phyloP scores from a whole-genome alignment of 2,113 vertebrate genomes.

The Ictidomys tridecemlineatus region DNA sequence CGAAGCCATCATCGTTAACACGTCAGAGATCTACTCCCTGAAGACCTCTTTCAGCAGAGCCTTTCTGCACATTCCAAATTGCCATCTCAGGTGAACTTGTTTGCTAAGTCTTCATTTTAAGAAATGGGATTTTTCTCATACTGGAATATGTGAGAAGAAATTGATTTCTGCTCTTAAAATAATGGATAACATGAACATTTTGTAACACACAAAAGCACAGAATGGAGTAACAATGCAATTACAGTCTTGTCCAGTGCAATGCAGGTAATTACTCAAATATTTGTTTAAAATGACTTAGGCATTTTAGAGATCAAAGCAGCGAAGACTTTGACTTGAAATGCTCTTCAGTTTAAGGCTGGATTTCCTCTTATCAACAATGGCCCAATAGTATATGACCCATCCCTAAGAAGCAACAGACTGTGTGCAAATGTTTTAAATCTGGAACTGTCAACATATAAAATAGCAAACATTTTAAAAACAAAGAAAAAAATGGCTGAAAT shows the following conservation, averaged over 20 bases:
- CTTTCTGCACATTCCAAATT: neutral
- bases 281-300: neutral
- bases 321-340: conserved; percentile 14
- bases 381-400: neutral
- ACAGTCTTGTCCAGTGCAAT: neutral
- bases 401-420: conserved; percentile 15
- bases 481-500: neutral
- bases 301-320: neutral
- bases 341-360: neutral
- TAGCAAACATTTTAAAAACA: neutral
- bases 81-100: neutral
- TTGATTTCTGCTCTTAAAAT: conserved; percentile 77
- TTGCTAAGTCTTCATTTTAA: conserved; percentile 48
- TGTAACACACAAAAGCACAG: conserved; percentile 28
- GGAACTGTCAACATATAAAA: neutral
- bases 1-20: conserved; percentile 41
- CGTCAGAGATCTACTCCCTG: neutral
- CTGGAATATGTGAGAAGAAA: neutral
- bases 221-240: conserved; percentile 25
- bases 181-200: conserved; percentile 62
- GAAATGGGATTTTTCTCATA: conserved; percentile 34
- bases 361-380: conserved; percentile 1
- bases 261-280: neutral
- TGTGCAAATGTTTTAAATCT: conserved; percentile 42
- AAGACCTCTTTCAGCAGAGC: neutral